phyloP scores from a whole-genome alignment of 2,797 vertebrate genomes.

The Diceros bicornis region DNA sequence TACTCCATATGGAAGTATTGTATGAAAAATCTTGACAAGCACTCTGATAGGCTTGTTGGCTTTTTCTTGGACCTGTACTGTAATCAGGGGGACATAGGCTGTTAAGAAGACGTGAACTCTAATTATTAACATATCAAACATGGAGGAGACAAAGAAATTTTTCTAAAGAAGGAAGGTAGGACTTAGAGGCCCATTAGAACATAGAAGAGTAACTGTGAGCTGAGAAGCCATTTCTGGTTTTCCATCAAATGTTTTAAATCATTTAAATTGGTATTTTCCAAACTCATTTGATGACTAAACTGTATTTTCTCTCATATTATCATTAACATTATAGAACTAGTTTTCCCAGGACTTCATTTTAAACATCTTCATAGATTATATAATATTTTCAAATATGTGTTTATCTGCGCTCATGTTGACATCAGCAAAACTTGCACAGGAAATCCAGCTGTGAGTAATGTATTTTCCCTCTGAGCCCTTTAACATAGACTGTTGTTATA shows the following conservation, averaged over 20 bases:
- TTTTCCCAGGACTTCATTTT: not conserved
- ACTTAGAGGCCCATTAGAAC: not conserved
- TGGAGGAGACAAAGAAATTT: not conserved
- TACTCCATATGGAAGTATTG: not conserved
- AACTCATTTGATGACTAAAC: not conserved
- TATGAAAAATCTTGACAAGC: not conserved
- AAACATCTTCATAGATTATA: not conserved
- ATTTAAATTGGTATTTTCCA: conserved; percentile 3
- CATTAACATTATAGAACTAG: not conserved
- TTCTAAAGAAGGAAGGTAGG: not conserved
- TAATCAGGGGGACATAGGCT: not conserved
- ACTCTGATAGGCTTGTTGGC: not conserved
- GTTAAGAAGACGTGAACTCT: not conserved
- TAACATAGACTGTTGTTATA: not conserved
- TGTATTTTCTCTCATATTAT: not conserved
- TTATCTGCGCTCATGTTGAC: not conserved
- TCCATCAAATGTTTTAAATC: conserved; percentile 2
- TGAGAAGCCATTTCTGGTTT: not conserved
- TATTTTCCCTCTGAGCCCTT: not conserved
- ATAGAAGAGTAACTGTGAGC: not conserved
- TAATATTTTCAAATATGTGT: not conserved
- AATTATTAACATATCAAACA: not conserved
- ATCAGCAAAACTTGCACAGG: not conserved
- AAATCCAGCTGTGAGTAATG: not conserved
- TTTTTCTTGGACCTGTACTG: not conserved